Evolutionary conservation across 2,113 vertebrate genomes (phyloP), one percentile per base, ranked within the genome.

Genomic region (Rhynchomys soricoides): DNA sequence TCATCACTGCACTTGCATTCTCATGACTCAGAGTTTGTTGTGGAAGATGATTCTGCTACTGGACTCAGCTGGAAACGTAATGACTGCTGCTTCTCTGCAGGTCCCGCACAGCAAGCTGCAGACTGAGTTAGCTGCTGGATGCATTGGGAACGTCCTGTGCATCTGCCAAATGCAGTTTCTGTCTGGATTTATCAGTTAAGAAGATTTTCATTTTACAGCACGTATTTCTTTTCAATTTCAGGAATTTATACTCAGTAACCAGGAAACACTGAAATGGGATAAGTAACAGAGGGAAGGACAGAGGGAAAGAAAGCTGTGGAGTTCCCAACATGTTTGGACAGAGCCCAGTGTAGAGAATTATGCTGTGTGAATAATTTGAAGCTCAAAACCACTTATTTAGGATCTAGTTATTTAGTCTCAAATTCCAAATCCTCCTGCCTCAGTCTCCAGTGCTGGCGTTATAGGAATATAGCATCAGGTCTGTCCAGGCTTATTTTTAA

Each of bases 91-190:
- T 95, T 40, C 68, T 91, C 90, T 95, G 96, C 96, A 62, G 78
- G 40, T 5, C 29, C 43, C 26, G 16, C 40, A 86, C 78, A 95
- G 92, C 89, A 68, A 66, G 78, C 1, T 62, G 24, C 75, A 79
- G 79, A 86, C 90, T 24, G 45, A 62, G 73, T 99, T 98, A 99
- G 94, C 98, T 97, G 9, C 98, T 98, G 91, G 99, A 98, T 55
- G 99, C 97, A 97, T 98, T 99, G n/a, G 99, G 99, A 96, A 99
- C 98, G 95, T 99, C 99, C 94, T 99, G 99, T 97, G 98, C 98
- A 98, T 99, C 99, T 4, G 99, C 99, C 86, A 99, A 98, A 90
- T 99, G 99, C 48, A 99, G 98, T 95, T 99, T 99, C 97, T 99
- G 99, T 98, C 99, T 99, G 98, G 83, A 95, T 81, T n/a, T 83